These are phyloP conservation scores for Campopleginae sp. DNA, from an alignment of 2,888 invertebrate genomes.

Conservation along the genomic window DNA sequence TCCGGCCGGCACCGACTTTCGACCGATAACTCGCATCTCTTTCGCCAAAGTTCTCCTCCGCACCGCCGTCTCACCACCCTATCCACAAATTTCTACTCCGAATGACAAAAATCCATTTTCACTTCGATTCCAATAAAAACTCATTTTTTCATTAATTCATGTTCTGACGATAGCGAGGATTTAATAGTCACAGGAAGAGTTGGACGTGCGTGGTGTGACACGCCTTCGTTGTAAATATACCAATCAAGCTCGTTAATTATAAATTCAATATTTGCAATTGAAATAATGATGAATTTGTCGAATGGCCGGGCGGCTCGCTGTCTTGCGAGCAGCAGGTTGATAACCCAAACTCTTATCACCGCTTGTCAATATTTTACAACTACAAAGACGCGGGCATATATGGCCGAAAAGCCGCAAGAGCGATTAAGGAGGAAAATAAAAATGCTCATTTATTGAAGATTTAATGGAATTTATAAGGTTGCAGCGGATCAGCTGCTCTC, in stretches of 20 bases:
- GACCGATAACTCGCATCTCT: too few species aligned
- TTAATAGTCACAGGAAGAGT: neutral
- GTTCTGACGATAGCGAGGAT: neutral
- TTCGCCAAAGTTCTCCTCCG: too few species aligned
- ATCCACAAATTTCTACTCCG: too few species aligned
- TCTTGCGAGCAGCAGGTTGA: too few species aligned
- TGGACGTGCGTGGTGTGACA: neutral
- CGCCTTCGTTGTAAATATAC: conserved; percentile 31
- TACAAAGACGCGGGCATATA: too few species aligned
- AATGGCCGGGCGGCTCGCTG: too few species aligned
- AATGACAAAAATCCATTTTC: too few species aligned
- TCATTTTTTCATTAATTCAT: neutral
- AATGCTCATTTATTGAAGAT: neutral
- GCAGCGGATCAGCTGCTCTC: neutral
- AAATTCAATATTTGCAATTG: too few species aligned
- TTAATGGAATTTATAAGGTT: neutral
- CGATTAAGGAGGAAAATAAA: neutral
- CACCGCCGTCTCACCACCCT: too few species aligned
- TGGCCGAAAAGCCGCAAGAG: too few species aligned
- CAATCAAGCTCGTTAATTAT: conserved; percentile 50
- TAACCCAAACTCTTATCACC: conserved; percentile 3
- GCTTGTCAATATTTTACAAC: conserved; percentile 1
- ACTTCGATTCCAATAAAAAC: too few species aligned
- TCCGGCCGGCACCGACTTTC: neutral
- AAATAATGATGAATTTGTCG: too few species aligned